Evolutionary conservation across 2,797 vertebrate genomes (phyloP), one percentile per base, ranked within the genome.

Genomic region (Mormyrus hasselquistii): DNA sequence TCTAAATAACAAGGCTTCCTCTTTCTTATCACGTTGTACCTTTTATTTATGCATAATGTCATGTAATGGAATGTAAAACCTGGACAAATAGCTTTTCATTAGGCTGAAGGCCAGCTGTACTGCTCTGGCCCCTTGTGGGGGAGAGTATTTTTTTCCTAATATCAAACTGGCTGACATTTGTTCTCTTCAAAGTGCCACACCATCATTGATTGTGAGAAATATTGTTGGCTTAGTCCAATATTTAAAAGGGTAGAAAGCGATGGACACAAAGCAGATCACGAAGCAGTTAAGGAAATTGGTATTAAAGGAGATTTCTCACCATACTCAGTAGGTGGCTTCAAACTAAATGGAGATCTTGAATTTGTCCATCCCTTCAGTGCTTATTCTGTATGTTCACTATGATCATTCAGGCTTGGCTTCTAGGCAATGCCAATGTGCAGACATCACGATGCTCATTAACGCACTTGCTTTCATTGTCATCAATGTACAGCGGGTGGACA

Each of bases 1-100:
- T 14, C 69, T 73, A 73, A 73, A 73, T 38, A 73, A 73, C 65
- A 73, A 73, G 34, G 69, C 14, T 16, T 38, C 69, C 4, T 76
- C 69, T 16, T 73, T 34, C 34, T 41, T 76, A 76, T 38, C 69
- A 38, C 34, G 34, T 22, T 9, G 38, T 55, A 29, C 44, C 49
- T 69, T 38, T 55, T 62, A 87, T 65, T 87, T 50, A 87, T 86
- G 19, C 49, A 59, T 34, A 52, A 55, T 86, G 38, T 86, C 84
- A 25, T 44, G 62, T 55, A 55, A 87, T n/a, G 6, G 49, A 76
- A 89, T 38, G 47, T 52, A 44, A 34, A 89, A 85, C 49, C n/a
- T 44, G n/a, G 34, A 88, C 34, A 83, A 88, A 53, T 38, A 55
- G 52, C 50, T 16, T 14, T 55, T 50, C 44, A 34, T 57, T 59